phyloP scores from a whole-genome alignment of 2,113 vertebrate species.

The Nothobranchius kuhntae region DNA sequence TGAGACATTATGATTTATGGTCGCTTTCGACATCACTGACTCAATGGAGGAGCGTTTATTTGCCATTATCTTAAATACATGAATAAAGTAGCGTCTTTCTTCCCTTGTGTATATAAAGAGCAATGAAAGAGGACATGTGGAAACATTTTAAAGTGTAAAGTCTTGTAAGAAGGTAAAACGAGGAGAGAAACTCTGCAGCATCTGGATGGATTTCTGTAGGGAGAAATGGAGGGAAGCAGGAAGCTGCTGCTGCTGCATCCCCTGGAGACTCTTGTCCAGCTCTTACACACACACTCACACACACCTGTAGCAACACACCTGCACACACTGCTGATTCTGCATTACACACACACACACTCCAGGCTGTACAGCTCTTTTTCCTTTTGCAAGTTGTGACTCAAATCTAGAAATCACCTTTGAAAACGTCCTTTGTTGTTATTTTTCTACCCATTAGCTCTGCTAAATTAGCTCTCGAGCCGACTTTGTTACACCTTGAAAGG shows the following conservation, averaged over 20 bases:
- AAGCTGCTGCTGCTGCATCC: slow-evolving; percentile 47
- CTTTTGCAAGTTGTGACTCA: slow-evolving; percentile 32
- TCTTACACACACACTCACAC: neutral
- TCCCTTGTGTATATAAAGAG: neutral
- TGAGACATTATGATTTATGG: too few relatives aligned
- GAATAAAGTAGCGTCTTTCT: too few relatives aligned
- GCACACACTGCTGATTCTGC: slow-evolving; percentile 50
- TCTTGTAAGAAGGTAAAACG: slow-evolving; percentile 12
- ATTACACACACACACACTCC: slow-evolving; percentile 12
- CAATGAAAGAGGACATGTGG: neutral
- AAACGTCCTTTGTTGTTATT: slow-evolving; percentile 34
- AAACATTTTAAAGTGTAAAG: slow-evolving; percentile 8
- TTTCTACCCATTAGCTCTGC: slow-evolving; percentile 39
- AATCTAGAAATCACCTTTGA: slow-evolving; percentile 38
- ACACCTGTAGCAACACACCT: slow-evolving; percentile 36
- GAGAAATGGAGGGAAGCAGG: slow-evolving; percentile 47
- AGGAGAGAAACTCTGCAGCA: slow-evolving; percentile 50
- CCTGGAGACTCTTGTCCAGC: slow-evolving; percentile 36
- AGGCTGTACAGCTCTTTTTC: slow-evolving; percentile 13
- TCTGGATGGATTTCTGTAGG: slow-evolving; percentile 63
- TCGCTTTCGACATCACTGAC: neutral
- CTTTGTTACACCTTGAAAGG: slow-evolving; percentile 53
- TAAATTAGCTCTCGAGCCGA: slow-evolving; percentile 49
- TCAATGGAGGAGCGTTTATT: too few relatives aligned
- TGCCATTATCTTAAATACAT: too few relatives aligned